Evolutionary conservation across 1,140 invertebrate species (phyloP).

Genomic region (Agrypnia vestita): DNA sequence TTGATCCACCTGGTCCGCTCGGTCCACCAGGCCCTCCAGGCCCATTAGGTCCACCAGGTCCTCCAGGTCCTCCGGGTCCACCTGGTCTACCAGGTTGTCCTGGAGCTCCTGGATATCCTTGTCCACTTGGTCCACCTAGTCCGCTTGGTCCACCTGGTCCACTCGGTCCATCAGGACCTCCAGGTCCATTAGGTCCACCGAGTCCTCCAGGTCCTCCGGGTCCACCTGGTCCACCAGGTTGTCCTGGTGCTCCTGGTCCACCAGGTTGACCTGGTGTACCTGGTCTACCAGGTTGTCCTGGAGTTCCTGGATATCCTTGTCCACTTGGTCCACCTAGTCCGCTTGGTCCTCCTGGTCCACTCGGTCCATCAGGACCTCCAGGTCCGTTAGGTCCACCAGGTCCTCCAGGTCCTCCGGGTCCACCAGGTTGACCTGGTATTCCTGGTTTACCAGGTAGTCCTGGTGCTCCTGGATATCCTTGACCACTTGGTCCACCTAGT

Average conservation of each 20-base stretch:
- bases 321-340: too few species aligned
- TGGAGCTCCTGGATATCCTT: conserved; percentile 5
- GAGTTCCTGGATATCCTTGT: too few species aligned
- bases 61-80: conserved; percentile 1
- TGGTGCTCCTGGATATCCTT: conserved; percentile 26
- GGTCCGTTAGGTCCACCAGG: conserved; percentile 34
- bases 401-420: conserved; percentile 25
- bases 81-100: not conserved
- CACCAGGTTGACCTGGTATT: conserved; percentile 4
- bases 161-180: conserved; percentile 29
- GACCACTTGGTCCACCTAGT: conserved; percentile 22
- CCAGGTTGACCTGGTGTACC: conserved; percentile 14
- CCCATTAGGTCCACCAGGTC: not conserved
- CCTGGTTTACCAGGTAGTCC: conserved; percentile 46
- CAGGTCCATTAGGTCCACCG: conserved; percentile 41
- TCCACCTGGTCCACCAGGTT: not conserved
- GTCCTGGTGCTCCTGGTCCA: not conserved
- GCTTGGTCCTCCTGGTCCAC: conserved; percentile 41
- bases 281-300: conserved; percentile 1
- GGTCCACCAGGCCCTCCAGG: not conserved
- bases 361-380: conserved; percentile 8
- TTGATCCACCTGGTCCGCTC: conserved; percentile 7
- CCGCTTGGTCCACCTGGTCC: not conserved
- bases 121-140: not conserved
- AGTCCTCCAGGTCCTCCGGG: not conserved